Conservation (phyloP, 2,888 invertebrate species). For the Ligdia adustata region DNA sequence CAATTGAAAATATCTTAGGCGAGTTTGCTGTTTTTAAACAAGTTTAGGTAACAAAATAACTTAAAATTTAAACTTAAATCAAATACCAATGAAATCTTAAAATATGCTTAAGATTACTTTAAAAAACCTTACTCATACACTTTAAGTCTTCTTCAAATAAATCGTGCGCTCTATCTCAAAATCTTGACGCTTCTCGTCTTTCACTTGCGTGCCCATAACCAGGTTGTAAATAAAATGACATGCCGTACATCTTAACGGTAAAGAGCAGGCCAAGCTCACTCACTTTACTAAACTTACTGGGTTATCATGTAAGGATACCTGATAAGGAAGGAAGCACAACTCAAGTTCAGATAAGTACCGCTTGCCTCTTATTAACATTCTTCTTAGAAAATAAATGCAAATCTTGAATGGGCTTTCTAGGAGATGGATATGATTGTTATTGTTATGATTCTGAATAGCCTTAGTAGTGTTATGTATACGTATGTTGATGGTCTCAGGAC, state of each 20-base stretch:
- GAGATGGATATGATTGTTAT: constrained; percentile 2
- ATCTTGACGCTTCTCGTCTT: constrained; percentile 12
- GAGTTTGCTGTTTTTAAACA: no score
- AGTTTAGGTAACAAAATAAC: no score
- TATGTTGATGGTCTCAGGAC: no score
- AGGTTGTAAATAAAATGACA: constrained; percentile 24
- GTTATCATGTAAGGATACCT: constrained; percentile 26
- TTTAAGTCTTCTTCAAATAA: no score
- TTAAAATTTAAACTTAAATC: no score
- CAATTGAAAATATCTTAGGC: no score
- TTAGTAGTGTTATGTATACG: no score
- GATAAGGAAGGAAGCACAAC: constrained; percentile 31
- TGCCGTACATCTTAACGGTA: constrained; percentile 41
- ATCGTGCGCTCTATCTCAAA: not conserved
- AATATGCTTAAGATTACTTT: no score
- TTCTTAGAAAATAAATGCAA: constrained; percentile 27
- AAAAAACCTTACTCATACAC: no score
- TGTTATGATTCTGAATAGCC: no score
- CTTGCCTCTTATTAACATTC: constrained; percentile 32
- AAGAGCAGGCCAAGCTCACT: not conserved
- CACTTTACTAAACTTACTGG: constrained; percentile 30
- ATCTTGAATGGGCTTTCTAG: constrained; percentile 27
- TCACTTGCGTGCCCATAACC: constrained; percentile 11
- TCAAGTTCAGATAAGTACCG: constrained; percentile 21
- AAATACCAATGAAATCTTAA: no score